Percentiles rank a stretch among this genome's conserved stretches.
Conservation (phyloP, 2,113 vertebrate species). For the Spilogale gracilis region DNA sequence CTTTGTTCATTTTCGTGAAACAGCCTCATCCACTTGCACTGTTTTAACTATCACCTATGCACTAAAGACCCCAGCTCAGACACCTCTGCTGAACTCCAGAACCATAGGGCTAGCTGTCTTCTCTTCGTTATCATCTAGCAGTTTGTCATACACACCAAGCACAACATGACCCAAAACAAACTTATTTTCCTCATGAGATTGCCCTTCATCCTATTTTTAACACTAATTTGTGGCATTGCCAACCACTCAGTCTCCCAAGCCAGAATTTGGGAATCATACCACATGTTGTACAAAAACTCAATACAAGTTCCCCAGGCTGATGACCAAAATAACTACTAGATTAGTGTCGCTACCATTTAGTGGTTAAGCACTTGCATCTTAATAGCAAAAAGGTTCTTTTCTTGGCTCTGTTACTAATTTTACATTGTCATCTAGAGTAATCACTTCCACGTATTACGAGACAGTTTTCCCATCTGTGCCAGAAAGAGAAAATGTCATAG, state of each 20-base stretch:
- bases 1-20: conserved; percentile 9
- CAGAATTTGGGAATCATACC: conserved; percentile 36
- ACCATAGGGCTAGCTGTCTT: background rate
- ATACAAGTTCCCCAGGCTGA: conserved; percentile 30
- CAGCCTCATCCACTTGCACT: background rate
- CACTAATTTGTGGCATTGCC: conserved; percentile 17
- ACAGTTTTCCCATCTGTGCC: conserved; percentile 24
- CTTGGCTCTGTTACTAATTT: conserved; percentile 44
- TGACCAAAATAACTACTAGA: conserved; percentile 47
- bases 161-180: conserved; percentile 11
- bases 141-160: background rate
- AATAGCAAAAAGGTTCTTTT: conserved; percentile 38
- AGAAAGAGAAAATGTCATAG: conserved; percentile 41
- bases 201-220: conserved; percentile 25
- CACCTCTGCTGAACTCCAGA: background rate
- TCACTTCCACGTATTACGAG: background rate
- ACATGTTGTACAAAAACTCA: conserved; percentile 60
- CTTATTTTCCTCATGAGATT: conserved; percentile 1
- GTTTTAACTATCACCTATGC: background rate
- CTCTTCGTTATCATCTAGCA: background rate
- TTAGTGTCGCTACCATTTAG: background rate
- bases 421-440: conserved; percentile 11
- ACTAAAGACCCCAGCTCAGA: background rate
- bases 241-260: background rate
- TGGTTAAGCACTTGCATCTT: background rate